Conservation (phyloP, 1,140 invertebrate species). For the Cyphomyrmex costatus region DNA sequence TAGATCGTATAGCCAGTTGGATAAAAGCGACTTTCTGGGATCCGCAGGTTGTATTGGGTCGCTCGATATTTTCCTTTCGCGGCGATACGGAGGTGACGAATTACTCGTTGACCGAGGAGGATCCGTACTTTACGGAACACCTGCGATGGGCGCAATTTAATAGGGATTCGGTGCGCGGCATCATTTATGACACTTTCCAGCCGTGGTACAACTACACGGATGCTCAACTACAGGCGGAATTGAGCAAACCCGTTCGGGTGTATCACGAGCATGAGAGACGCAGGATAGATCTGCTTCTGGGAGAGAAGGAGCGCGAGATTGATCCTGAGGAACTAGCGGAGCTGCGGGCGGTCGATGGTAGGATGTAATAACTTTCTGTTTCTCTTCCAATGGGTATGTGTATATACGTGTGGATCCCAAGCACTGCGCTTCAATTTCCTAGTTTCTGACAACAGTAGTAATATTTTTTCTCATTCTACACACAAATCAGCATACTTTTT, state of each 20-base stretch:
- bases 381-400: not conserved
- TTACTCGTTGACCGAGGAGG: constrained; percentile 76
- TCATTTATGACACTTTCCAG: constrained; percentile 58
- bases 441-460: not conserved
- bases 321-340: constrained; percentile 58
- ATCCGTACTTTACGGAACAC: constrained; percentile 40
- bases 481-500: not conserved
- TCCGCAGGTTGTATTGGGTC: constrained; percentile 79
- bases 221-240: constrained; percentile 39
- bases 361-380: constrained; percentile 16
- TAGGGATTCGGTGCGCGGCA: constrained; percentile 53
- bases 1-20: constrained; percentile 83
- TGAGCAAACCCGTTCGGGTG: constrained; percentile 64
- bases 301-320: constrained; percentile 58
- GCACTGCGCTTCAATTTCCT: not conserved
- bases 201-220: constrained; percentile 71
- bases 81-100: constrained; percentile 83
- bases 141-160: constrained; percentile 68
- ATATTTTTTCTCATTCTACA: not conserved
- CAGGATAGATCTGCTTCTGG: constrained; percentile 65
- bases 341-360: constrained; percentile 69
- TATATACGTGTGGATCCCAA: not conserved
- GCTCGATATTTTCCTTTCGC: constrained; percentile 84
- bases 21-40: constrained; percentile 83
- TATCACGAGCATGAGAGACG: constrained; percentile 59